Evolutionary conservation across 2,797 vertebrate species (phyloP).

Genomic region (Vespertilio murinus): DNA sequence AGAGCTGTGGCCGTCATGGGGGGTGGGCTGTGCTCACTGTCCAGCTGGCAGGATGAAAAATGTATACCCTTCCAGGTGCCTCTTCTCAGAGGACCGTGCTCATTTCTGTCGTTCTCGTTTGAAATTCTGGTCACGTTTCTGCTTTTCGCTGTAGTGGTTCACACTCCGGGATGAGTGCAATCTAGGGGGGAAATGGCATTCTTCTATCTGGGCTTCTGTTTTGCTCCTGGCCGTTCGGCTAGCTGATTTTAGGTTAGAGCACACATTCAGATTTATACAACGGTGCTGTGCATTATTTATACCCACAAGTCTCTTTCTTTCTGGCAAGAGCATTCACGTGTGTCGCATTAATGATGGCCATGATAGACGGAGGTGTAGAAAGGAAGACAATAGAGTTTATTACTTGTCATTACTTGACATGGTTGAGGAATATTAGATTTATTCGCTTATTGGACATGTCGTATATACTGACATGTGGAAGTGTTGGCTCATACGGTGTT

Average conservation of each 20-base stretch:
- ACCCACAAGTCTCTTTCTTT: slow-evolving; percentile 30
- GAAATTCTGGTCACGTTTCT: not conserved
- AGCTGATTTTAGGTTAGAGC: slow-evolving; percentile 25
- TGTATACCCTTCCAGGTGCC: not conserved
- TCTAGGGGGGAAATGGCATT: not conserved
- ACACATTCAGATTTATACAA: slow-evolving; percentile 57
- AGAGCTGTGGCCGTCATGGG: not conserved
- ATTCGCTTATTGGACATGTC: not conserved
- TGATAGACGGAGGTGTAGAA: slow-evolving; percentile 2
- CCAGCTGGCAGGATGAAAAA: not conserved
- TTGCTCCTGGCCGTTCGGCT: slow-evolving; percentile 53
- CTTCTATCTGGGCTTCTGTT: not conserved
- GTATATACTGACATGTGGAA: slow-evolving; percentile 42
- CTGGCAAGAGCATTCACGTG: slow-evolving; percentile 43
- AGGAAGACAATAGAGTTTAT: slow-evolving; percentile 34
- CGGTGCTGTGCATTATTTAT: slow-evolving; percentile 42
- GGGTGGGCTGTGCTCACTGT: not conserved
- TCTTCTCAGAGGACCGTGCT: not conserved
- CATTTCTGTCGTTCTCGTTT: slow-evolving; percentile 20
- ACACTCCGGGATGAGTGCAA: not conserved
- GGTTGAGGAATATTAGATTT: not conserved
- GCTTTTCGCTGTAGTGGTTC: not conserved
- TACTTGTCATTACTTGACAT: slow-evolving; percentile 35
- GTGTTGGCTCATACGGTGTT: not conserved
- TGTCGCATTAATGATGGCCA: slow-evolving; percentile 23